Percentiles rank a stretch among this genome's conserved stretches.
These are phyloP conservation scores for Heliornis fulica DNA, from an alignment of 2,113 vertebrate species.

Conservation along the genomic window DNA sequence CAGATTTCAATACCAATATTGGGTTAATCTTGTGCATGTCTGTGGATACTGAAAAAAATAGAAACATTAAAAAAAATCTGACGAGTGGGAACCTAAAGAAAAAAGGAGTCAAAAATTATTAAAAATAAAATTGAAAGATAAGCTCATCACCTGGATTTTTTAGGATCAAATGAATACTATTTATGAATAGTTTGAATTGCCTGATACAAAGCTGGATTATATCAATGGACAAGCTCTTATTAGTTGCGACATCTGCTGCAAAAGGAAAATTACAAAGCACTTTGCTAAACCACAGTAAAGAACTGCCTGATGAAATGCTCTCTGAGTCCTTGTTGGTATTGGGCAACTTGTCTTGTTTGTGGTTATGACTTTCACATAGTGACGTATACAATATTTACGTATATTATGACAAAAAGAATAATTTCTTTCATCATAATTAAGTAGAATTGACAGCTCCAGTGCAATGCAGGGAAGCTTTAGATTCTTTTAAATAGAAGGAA, in stretches of 20 bases:
- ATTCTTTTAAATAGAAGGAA: neutral
- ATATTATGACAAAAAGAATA: neutral
- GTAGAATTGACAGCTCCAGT: neutral
- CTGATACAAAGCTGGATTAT: constrained; percentile 57
- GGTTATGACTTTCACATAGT: neutral
- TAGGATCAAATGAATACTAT: constrained; percentile 19
- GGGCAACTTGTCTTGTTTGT: neutral
- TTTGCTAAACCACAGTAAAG: neutral
- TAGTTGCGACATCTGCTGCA: neutral
- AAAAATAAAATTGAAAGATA: neutral
- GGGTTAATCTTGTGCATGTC: neutral
- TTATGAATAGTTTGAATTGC: neutral
- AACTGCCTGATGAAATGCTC: neutral
- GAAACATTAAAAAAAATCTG: neutral
- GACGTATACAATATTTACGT: neutral
- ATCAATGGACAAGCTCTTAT: neutral
- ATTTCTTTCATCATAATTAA: neutral
- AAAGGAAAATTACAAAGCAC: neutral
- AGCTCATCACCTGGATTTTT: constrained; percentile 32
- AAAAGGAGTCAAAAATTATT: neutral
- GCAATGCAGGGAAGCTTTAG: neutral
- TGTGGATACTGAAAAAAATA: neutral
- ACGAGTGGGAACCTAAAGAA: neutral
- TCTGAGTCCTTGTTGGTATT: neutral
- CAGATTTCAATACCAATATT: neutral